A percentile compares a stretch with the other conserved stretches of the same genome.
Evolutionary conservation across 2,888 invertebrate species (phyloP).

Genomic region (Ophonus ardosiacus): DNA sequence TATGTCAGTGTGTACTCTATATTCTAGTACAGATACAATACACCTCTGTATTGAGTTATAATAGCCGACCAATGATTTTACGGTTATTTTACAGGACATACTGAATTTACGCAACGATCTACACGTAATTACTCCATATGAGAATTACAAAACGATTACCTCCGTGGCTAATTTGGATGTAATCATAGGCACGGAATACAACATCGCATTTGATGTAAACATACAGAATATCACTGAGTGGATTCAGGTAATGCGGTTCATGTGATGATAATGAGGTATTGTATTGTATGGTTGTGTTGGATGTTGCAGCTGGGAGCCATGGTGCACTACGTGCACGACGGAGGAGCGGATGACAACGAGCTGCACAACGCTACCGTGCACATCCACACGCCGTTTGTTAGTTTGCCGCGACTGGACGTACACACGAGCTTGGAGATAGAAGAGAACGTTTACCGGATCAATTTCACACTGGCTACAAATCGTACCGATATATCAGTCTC

Average conservation of each 20-base stretch:
- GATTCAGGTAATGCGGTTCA: constrained; percentile 73
- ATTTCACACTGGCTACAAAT: constrained; percentile 76
- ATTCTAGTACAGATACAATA: neutral
- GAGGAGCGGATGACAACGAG: constrained; percentile 72
- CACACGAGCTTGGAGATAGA: constrained; percentile 75
- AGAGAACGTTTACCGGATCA: constrained; percentile 77
- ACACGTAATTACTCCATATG: constrained; percentile 79
- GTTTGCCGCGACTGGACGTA: constrained; percentile 76
- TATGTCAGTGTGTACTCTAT: constrained; percentile 34
- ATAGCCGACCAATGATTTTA: constrained; percentile 30
- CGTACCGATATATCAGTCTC: constrained; percentile 77
- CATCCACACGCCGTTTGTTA: constrained; percentile 78
- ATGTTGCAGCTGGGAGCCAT: constrained; percentile 75
- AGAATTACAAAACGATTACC: constrained; percentile 75
- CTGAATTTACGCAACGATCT: constrained; percentile 79
- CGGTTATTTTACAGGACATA: constrained; percentile 72
- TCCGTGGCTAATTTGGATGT: constrained; percentile 77
- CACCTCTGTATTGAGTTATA: neutral
- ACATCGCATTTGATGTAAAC: constrained; percentile 76
- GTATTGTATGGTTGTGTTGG: neutral
- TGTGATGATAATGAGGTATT: constrained; percentile 12
- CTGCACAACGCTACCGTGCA: constrained; percentile 76
- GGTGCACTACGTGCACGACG: constrained; percentile 77
- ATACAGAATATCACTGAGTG: constrained; percentile 74
- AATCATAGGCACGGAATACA: constrained; percentile 75